Evolutionary conservation across 2,888 invertebrate species (phyloP).

Genomic region (Eutolmus rufibarbis): DNA sequence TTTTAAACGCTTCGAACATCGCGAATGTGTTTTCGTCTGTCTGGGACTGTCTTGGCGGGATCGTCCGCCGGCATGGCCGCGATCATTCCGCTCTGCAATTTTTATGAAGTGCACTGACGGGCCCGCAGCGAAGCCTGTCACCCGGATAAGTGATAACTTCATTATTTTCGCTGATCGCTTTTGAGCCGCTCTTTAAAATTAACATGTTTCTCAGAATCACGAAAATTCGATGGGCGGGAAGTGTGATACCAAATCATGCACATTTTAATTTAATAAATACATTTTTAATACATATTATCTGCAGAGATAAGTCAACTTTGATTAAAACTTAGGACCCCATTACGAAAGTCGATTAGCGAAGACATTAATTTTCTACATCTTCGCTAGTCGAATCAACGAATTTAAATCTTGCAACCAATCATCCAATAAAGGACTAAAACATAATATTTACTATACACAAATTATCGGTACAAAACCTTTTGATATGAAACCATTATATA

Average conservation of each 20-base stretch:
- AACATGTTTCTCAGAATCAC: not conserved
- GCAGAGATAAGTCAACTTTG: too few species aligned
- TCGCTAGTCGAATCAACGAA: too few species aligned
- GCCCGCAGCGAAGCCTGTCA: not conserved
- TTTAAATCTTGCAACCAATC: too few species aligned
- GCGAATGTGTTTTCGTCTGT: not conserved
- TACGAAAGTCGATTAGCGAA: too few species aligned
- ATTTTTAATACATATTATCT: too few species aligned
- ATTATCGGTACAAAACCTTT: too few species aligned
- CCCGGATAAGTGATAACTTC: not conserved
- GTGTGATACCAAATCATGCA: not conserved
- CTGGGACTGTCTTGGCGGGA: not conserved
- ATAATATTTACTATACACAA: too few species aligned
- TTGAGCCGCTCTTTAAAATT: not conserved
- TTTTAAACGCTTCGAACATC: not conserved
- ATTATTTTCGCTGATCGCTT: not conserved
- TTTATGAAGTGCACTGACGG: not conserved
- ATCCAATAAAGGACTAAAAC: too few species aligned
- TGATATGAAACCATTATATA: too few species aligned
- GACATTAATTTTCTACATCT: too few species aligned
- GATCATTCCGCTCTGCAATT: not conserved
- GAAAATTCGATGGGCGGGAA: not conserved
- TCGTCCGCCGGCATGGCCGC: not conserved
- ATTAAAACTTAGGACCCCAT: too few species aligned
- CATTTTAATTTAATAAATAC: too few species aligned